Evolutionary conservation across 2,888 invertebrate species (phyloP).

Genomic region (Drosophila histrio): DNA sequence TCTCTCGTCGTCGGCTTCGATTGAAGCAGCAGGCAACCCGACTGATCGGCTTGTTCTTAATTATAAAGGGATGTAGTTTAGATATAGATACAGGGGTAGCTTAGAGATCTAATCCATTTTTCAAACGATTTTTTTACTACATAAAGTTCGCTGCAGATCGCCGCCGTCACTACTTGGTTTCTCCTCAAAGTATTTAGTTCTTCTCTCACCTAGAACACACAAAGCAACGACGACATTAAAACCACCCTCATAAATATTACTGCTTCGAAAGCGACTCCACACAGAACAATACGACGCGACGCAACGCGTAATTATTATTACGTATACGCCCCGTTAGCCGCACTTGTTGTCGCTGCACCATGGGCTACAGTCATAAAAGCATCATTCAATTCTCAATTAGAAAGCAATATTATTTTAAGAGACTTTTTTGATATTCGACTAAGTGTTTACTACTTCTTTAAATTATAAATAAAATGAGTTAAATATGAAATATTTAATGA

Average conservation of each 20-base stretch:
- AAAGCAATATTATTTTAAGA: neutral
- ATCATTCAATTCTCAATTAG: neutral
- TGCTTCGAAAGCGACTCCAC: slow-evolving; percentile 16
- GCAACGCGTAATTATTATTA: slow-evolving; percentile 68
- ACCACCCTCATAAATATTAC: slow-evolving; percentile 59
- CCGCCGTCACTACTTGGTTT: neutral
- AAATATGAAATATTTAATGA: neutral
- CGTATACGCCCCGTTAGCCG: slow-evolving; percentile 63
- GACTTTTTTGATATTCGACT: neutral
- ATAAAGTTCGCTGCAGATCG: too few relatives aligned
- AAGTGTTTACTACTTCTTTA: neutral
- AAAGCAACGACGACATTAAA: slow-evolving; percentile 27
- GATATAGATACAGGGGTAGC: too few relatives aligned
- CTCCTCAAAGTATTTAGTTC: neutral
- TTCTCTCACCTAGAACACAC: slow-evolving; percentile 7
- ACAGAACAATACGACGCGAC: slow-evolving; percentile 19
- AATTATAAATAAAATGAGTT: neutral
- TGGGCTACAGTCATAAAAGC: slow-evolving; percentile 12
- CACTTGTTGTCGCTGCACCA: slow-evolving; percentile 7
- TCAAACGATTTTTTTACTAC: too few relatives aligned
- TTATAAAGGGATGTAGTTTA: too few relatives aligned
- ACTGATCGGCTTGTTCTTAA: too few relatives aligned
- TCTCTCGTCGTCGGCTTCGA: too few relatives aligned
- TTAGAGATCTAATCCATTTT: too few relatives aligned
- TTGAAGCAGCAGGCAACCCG: too few relatives aligned